Evolutionary conservation across 2,888 invertebrate species (phyloP).

Genomic region (Calameuta idolon): DNA sequence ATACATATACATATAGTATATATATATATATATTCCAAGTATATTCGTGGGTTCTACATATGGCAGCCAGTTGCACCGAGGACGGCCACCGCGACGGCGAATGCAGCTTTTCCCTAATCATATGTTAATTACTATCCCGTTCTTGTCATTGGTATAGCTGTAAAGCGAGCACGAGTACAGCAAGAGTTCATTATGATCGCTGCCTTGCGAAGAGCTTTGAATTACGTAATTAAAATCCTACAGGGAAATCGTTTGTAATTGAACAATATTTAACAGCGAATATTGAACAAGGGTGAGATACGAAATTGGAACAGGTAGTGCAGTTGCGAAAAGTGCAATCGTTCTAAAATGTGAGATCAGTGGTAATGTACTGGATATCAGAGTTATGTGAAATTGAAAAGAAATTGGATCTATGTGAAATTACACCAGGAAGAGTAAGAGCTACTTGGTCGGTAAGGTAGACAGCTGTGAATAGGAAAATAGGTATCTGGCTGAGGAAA

Average conservation of each 20-base stretch:
- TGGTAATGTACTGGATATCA: neutral
- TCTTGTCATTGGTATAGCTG: neutral
- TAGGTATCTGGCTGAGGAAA: neutral
- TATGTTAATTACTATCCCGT: slow-evolving; percentile 37
- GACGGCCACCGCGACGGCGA: slow-evolving; percentile 40
- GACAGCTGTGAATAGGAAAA: neutral
- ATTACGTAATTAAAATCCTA: neutral
- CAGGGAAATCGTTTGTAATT: neutral
- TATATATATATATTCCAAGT: slow-evolving; percentile 18
- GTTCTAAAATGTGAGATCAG: neutral
- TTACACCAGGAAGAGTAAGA: neutral
- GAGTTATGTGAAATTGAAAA: neutral
- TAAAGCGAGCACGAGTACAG: neutral
- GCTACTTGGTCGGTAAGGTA: neutral
- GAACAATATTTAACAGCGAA: neutral
- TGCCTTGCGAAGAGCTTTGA: neutral
- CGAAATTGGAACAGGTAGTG: neutral
- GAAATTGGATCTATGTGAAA: neutral
- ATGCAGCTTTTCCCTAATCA: slow-evolving; percentile 49
- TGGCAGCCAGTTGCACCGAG: slow-evolving; percentile 55
- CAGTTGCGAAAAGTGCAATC: neutral
- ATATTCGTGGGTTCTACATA: slow-evolving; percentile 40
- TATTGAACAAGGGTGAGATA: neutral
- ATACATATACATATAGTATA: slow-evolving; percentile 11
- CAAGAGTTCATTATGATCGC: neutral